Evolutionary conservation across 2,797 vertebrate species (phyloP), one percentile per base, ranked within the genome.

Genomic region (Sarcoramphus papa): DNA sequence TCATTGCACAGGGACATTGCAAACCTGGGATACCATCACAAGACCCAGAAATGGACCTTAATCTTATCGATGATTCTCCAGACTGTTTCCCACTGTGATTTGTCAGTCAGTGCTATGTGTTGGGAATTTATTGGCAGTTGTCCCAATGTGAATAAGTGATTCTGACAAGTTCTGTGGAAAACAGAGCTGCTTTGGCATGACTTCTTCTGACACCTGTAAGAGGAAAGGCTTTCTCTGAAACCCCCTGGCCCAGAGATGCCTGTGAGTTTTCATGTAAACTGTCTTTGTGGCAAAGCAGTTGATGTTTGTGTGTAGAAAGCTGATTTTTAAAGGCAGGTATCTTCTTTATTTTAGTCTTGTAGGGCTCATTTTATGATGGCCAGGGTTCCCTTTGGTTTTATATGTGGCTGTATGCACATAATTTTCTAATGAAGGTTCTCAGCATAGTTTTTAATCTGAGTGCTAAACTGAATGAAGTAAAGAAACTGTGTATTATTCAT

Each of bases 61-160:
- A 33, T 33, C 48, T 28, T 30, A 0, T 2, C 24, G 7, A 0
- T 30, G 13, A 2, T 23, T 68, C 64, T 77, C 30, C 24, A 90
- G 31, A 30, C 56, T 43, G 2, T 40, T 31, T 50, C 28, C 23
- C 60, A 24, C 41, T 22, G 18, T 27, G 62, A 10, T 35, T 7
- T 11, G 23, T 14, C 50, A 12, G 2, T 5, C 3, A 3, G 40
- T 12, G 6, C 15, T n/a, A 6, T 5, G 51, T 10, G 37, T 59
- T 82, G 75, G 48, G 51, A 62, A 31, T 53, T 45, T 33, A 3
- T 24, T 81, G 51, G 17, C 30, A n/a, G 11, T 10, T 94, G 33
- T 40, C 43, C 30, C 31, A 2, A 3, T 28, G 22, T 9, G 14
- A 54, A 5, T 47, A 21, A 1, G 7, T 27, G n/a, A 68, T 48